phyloP scores from a whole-genome alignment of 1,140 invertebrate species.

The Heliconius himera region DNA sequence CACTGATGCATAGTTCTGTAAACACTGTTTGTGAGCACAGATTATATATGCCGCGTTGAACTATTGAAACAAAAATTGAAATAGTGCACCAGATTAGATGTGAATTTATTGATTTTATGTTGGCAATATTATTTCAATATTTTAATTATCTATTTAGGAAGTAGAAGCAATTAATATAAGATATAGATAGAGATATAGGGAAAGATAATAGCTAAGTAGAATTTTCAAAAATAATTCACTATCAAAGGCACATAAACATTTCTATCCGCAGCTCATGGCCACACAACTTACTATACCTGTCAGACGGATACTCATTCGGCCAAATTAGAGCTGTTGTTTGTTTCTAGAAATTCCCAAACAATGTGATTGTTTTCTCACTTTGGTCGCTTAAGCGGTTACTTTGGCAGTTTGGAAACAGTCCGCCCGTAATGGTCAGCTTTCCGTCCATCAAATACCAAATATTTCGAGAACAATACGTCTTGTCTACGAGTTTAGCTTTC shows the following conservation, averaged over 20 bases:
- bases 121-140: background rate
- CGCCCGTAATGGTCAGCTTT: slow-evolving; percentile 65
- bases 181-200: too few relatives aligned
- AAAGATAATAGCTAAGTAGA: too few relatives aligned
- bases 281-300: slow-evolving; percentile 9
- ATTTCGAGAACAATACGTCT: slow-evolving; percentile 56
- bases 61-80: slow-evolving; percentile 13
- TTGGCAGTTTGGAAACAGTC: slow-evolving; percentile 64
- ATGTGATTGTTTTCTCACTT: slow-evolving; percentile 72
- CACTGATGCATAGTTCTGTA: slow-evolving; percentile 50
- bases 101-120: background rate
- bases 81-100: background rate
- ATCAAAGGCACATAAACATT: background rate
- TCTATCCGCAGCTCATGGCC: background rate
- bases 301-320: slow-evolving; percentile 50
- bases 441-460: slow-evolving; percentile 69
- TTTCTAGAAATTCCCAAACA: slow-evolving; percentile 64
- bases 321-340: slow-evolving; percentile 65
- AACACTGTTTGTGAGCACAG: slow-evolving; percentile 34
- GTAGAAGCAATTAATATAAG: background rate
- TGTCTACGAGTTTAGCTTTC: slow-evolving; percentile 41
- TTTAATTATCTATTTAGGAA: background rate
- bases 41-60: background rate
- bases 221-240: background rate
- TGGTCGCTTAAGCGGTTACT: slow-evolving; percentile 62